Evolutionary conservation across 53 echinoderm and acorn worm species (phyloP).

Genomic region (Temnopleurus reevesii): DNA sequence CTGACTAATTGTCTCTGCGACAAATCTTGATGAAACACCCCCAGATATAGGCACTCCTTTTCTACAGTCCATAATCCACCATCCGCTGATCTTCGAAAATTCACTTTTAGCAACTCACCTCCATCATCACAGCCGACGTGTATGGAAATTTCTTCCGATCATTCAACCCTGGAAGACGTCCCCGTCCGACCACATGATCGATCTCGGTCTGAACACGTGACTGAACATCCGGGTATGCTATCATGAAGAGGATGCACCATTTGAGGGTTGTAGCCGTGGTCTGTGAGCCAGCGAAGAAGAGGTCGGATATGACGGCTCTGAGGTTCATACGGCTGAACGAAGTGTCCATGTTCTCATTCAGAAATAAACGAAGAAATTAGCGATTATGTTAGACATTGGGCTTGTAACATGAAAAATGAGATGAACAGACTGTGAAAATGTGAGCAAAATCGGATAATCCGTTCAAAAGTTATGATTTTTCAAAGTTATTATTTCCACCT

Average conservation of each 20-base stretch:
- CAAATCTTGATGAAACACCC: no score
- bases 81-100: no score
- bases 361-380: not conserved
- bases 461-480: no score
- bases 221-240: slow-evolving; percentile 21
- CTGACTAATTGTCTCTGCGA: no score
- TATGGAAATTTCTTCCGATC: slow-evolving; percentile 11
- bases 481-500: no score
- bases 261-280: slow-evolving; percentile 3
- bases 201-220: slow-evolving; percentile 31
- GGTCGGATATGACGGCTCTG: not conserved
- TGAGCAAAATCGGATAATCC: no score
- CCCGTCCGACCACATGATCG: slow-evolving; percentile 32
- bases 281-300: slow-evolving; percentile 30
- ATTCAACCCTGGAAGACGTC: not conserved
- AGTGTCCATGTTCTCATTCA: not conserved
- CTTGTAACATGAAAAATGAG: not conserved
- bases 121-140: slow-evolving; percentile 29
- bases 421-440: no score
- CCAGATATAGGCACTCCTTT: not conserved
- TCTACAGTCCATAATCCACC: no score
- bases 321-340: not conserved
- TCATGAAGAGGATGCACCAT: slow-evolving; percentile 35
- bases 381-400: not conserved
- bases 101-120: not conserved